phyloP scores from a whole-genome alignment of 2,888 invertebrate species.

The Athalia cordata region DNA sequence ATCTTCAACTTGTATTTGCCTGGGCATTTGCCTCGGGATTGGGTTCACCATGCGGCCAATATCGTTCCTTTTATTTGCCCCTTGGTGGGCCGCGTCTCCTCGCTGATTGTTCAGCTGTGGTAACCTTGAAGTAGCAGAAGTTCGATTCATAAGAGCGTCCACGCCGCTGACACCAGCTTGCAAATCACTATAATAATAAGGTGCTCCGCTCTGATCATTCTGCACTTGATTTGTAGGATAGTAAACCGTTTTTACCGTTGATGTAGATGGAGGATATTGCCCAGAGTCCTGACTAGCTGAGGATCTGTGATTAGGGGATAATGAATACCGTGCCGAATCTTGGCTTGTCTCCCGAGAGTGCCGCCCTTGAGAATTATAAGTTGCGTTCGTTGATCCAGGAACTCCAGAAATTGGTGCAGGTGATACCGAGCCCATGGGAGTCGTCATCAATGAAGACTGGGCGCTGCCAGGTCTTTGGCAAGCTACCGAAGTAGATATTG shows the following conservation, averaged over 20 bases:
- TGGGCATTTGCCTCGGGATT: conserved; percentile 72
- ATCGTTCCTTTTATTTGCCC: conserved; percentile 75
- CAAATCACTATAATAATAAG: conserved; percentile 91
- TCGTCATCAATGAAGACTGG: conserved; percentile 53
- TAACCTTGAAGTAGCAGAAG: conserved; percentile 57
- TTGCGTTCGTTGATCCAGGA: conserved; percentile 6
- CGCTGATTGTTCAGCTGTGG: conserved; percentile 84
- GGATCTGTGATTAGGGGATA: conserved; percentile 61
- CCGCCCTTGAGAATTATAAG: conserved; percentile 43
- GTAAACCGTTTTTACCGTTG: conserved; percentile 53
- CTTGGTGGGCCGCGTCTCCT: conserved; percentile 75
- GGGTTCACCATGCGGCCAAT: conserved; percentile 85
- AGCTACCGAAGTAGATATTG: conserved; percentile 57
- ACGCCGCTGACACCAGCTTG: conserved; percentile 63
- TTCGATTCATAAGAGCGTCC: conserved; percentile 53
- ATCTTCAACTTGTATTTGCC: conserved; percentile 65
- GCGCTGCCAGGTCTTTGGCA: conserved; percentile 61
- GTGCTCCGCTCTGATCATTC: conserved; percentile 82
- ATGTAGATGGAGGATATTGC: conserved; percentile 51
- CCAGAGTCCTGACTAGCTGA: conserved; percentile 61
- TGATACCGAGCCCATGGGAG: conserved; percentile 50
- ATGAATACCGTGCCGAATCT: conserved; percentile 59
- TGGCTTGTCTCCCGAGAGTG: conserved; percentile 65
- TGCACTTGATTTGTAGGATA: conserved; percentile 54
- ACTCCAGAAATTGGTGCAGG: conserved; percentile 5